Evolutionary conservation across 1,140 invertebrate genomes (phyloP), one percentile per base, ranked within the genome.

Genomic region (Adoxophyes honmai): DNA sequence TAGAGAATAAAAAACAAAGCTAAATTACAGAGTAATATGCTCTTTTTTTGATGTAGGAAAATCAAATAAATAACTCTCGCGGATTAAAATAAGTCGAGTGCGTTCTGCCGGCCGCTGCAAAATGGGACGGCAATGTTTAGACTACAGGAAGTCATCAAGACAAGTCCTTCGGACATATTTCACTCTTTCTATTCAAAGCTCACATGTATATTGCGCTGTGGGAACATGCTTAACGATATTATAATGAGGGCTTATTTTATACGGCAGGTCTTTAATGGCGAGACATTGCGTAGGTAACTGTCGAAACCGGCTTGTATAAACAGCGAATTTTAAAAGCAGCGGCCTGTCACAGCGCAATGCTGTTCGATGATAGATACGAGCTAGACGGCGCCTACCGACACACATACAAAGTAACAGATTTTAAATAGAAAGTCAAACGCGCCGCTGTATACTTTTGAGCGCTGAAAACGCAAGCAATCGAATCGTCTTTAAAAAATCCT

Each of bases 161-260:
- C 36, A 13, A 37, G 13, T n/a, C 36, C 9, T n/a, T n/a, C 36
- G 9, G 36, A 10, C 36, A 37, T 13, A 37, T n/a, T n/a, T 37
- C 9, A 37, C 13, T n/a, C 36, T n/a, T n/a, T 37, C 36, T 37
- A 37, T 4, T 37, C 36, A 10, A 37, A 13, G 9, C 36, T 37
- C 36, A 2, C 9, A n/a, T 9, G 2, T 28, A 28, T 2, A 28
- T 28, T 15, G 13, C 38, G 38, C 38, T 14, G 13, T 9, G n/a
- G 38, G 61, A 56, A 58, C 53, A 58, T 48, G 39, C 18, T 28
- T 59, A 48, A 64, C 54, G 54, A 36, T 59, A 61, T 60, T 57
- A 64, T 66, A 62, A 62, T 66, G 55, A 64, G 53, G 34, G 36
- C 58, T 54, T 54, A 64, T 64, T 54, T 64, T 44, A 38, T 54